Evolutionary conservation across 2,797 vertebrate species (phyloP), one percentile per base, ranked within the genome.

Genomic region (Premnoplex brunnescens): DNA sequence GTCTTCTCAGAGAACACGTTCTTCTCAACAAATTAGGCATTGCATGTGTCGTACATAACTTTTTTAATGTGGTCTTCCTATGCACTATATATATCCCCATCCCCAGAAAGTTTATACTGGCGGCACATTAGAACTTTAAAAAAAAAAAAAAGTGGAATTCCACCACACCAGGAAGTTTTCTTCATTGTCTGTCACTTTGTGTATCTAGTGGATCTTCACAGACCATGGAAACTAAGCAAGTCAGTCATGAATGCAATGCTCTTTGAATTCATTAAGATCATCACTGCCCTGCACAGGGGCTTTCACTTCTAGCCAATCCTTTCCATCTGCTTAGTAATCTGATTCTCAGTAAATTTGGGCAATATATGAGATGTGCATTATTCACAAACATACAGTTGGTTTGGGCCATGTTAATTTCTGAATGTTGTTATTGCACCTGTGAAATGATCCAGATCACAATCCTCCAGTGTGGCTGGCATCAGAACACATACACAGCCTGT

Each of bases 201-300:
- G 26, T 32, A n/a, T 11, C 32, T 28, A 54, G 8, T 44, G 43
- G 48, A 34, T 66, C 60, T 39, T 89, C 5, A 2, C 32, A 74
- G 44, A 26, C 27, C 36, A 41, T 17, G 12, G n/a, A 87, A 81
- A 48, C 7, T 49, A 76, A 43, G 27, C 16, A 79, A 16, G 39
- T 46, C 1, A 58, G 27, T 59, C 1, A 0, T 55, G 4, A 58
- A 48, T 71, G 6, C 16, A 36, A 12, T 55, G 1, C 27, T 59
- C n/a, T 37, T 34, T 79, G 30, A 55, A 39, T 63, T 67, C 19
- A 36, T 26, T 23, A 36, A 15, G 46, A 9, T 39, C 15, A n/a
- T 30, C 28, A 37, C 22, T 39, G 26, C 4, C 63, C 36, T 54
- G 39, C 28, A 32, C 14, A 44, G n/a, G 41, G 24, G 2, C 10